These are phyloP conservation scores for Chrysolina americana DNA, from an alignment of 2,888 invertebrate species.

Conservation along the genomic window DNA sequence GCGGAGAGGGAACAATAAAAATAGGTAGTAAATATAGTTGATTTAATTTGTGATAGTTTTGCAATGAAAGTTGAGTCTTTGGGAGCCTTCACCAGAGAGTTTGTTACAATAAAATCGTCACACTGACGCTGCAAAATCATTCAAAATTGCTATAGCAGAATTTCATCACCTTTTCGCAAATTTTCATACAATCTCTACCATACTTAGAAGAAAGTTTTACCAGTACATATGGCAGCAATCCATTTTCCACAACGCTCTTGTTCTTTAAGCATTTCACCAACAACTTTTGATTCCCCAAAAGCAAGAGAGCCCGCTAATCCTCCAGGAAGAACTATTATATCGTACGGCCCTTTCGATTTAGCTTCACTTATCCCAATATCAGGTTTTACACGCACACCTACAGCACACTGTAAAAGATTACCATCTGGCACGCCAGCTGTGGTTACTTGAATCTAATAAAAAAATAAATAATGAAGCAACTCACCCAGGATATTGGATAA, in stretches of 20 bases:
- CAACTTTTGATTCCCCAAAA: slow-evolving; percentile 81
- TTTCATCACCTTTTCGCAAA: not conserved
- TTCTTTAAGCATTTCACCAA: slow-evolving; percentile 83
- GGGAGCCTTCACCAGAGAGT: too few relatives aligned
- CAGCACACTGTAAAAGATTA: slow-evolving; percentile 83
- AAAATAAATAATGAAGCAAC: not conserved
- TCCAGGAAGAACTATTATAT: slow-evolving; percentile 91
- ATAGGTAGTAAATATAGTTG: too few relatives aligned
- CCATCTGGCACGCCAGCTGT: slow-evolving; percentile 84
- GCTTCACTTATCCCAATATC: slow-evolving; percentile 81
- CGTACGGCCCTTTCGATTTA: slow-evolving; percentile 72
- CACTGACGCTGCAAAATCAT: too few relatives aligned
- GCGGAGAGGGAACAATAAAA: too few relatives aligned
- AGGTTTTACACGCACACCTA: slow-evolving; percentile 85
- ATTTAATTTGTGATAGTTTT: too few relatives aligned
- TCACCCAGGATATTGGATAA: not conserved
- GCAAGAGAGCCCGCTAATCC: slow-evolving; percentile 88
- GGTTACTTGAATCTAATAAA: slow-evolving; percentile 74
- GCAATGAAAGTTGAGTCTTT: too few relatives aligned
- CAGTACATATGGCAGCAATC: slow-evolving; percentile 97
- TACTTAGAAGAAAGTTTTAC: slow-evolving; percentile 65
- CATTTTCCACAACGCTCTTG: slow-evolving; percentile 83
- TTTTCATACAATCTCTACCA: not conserved
- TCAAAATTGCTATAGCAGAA: too few relatives aligned
- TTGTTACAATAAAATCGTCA: too few relatives aligned